phyloP scores from a whole-genome alignment of 2,797 vertebrate species.

The Acridotheres tristis region DNA sequence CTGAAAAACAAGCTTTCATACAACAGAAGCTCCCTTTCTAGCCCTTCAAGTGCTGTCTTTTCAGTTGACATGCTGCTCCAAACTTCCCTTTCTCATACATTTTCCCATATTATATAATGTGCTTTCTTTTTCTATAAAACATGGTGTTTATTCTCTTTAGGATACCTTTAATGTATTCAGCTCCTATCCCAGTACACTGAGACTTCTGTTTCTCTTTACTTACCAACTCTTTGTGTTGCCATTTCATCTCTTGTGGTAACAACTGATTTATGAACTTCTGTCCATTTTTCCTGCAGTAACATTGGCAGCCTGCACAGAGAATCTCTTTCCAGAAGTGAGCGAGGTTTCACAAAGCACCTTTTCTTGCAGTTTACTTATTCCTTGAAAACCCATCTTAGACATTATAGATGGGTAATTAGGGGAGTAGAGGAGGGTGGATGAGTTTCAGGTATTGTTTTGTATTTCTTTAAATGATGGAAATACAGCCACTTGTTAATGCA shows the following conservation, averaged over 20 bases:
- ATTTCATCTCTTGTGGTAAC: not conserved
- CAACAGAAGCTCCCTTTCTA: not conserved
- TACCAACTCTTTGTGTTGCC: not conserved
- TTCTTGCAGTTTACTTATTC: not conserved
- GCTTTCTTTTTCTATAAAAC: not conserved
- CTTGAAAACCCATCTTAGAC: not conserved
- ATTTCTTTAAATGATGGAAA: not conserved
- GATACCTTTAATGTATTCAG: not conserved
- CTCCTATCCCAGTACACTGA: not conserved
- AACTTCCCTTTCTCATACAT: not conserved
- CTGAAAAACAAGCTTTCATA: not conserved
- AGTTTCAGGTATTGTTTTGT: not conserved
- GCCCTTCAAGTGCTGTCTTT: not conserved
- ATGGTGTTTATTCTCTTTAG: not conserved
- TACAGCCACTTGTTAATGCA: not conserved
- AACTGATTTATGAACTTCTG: not conserved
- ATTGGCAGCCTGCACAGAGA: rapidly evolving
- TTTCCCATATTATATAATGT: not conserved
- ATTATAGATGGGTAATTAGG: not conserved
- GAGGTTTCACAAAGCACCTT: not conserved
- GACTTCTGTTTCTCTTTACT: not conserved
- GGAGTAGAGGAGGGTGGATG: not conserved
- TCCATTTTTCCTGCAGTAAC: not conserved
- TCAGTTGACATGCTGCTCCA: not conserved
- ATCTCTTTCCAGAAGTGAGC: not conserved